A percentile compares a stretch with the other conserved stretches of the same genome.
phyloP scores from a whole-genome alignment of 35 echinoderm and acorn worm species.

The Stichopus chloronotus region DNA sequence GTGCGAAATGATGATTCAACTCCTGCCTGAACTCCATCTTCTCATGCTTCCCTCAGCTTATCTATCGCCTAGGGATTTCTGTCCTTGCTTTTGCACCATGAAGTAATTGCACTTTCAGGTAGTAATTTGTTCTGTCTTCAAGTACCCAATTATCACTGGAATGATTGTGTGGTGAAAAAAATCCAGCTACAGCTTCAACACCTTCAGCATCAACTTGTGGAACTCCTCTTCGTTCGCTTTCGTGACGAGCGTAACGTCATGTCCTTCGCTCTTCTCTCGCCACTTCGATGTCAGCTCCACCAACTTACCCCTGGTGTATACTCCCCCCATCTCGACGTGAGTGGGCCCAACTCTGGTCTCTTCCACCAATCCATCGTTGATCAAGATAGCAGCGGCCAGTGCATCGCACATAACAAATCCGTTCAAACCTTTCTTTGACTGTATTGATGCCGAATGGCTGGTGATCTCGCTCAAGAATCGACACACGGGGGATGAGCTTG shows the following conservation, averaged over 20 bases:
- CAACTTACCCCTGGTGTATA: slow-evolving; percentile 40
- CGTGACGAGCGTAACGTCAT: background rate
- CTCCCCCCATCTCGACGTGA: slow-evolving; percentile 33
- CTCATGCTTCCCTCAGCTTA: no score
- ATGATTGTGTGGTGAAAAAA: no score
- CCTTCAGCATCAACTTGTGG: slow-evolving; percentile 11
- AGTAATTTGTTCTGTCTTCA: no score
- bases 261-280: background rate
- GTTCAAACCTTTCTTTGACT: background rate
- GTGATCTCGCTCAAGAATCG: slow-evolving; percentile 48
- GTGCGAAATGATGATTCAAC: no score
- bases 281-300: background rate
- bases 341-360: background rate
- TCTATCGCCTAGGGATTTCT: no score
- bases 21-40: no score
- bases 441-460: background rate
- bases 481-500: background rate
- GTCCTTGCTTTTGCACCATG: no score
- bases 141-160: no score
- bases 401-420: slow-evolving; percentile 59
- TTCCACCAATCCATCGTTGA: background rate
- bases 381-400: slow-evolving; percentile 16
- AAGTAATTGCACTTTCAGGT: no score
- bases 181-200: background rate
- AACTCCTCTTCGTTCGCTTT: background rate